These are phyloP conservation scores for Pseudochirops corinnae DNA, from an alignment of 2,797 vertebrate species.

Conservation along the genomic window DNA sequence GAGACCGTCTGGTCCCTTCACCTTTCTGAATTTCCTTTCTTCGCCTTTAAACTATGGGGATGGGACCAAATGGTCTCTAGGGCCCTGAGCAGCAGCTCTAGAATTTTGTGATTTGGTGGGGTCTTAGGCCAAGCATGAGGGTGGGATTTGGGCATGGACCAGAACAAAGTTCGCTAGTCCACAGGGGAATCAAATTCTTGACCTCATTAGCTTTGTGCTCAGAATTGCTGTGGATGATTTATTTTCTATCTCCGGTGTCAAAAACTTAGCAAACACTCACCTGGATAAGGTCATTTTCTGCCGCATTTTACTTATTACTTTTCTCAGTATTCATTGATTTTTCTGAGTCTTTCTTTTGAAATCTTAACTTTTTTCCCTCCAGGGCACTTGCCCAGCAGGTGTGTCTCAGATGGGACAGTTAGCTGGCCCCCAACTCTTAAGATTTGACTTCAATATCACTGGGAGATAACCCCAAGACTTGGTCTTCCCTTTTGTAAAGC, in stretches of 20 bases:
- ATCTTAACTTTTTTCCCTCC: slow-evolving; percentile 42
- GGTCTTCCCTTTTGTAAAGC: slow-evolving; percentile 3
- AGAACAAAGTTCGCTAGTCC: not conserved
- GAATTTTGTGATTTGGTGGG: not conserved
- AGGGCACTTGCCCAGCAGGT: not conserved
- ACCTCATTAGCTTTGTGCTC: not conserved
- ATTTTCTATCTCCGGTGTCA: slow-evolving; percentile 16
- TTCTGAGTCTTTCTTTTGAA: not conserved
- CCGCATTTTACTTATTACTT: not conserved
- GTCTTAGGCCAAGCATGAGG: not conserved
- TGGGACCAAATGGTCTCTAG: not conserved
- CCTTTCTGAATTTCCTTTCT: not conserved
- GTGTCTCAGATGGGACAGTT: slow-evolving; percentile 48
- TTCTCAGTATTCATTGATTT: slow-evolving; percentile 1
- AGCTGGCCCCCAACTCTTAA: not conserved
- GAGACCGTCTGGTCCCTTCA: not conserved
- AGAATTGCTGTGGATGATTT: not conserved
- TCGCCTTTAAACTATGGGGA: not conserved
- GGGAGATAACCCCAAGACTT: not conserved
- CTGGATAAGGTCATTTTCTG: slow-evolving; percentile 40
- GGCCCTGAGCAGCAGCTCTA: not conserved
- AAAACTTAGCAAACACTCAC: slow-evolving; percentile 32
- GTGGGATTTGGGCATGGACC: not conserved
- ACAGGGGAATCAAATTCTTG: not conserved
- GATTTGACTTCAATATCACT: not conserved